phyloP scores from a whole-genome alignment of 2,113 vertebrate genomes.

The Sapayoa aenigma region DNA sequence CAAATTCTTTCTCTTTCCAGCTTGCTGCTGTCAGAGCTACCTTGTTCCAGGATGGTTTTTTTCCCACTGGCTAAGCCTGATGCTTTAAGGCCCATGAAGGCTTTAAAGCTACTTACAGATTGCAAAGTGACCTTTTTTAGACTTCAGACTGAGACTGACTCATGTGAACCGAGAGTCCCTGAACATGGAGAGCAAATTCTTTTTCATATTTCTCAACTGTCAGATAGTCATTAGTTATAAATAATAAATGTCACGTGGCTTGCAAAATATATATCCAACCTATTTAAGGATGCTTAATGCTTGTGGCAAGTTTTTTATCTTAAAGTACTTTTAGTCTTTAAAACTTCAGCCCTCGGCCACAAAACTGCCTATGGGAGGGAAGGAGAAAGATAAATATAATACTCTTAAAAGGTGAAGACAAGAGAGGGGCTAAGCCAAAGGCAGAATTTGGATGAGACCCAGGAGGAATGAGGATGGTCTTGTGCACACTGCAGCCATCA shows the following conservation, averaged over 20 bases:
- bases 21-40: background rate
- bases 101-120: conserved; percentile 41
- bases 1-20: background rate
- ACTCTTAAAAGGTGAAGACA: background rate
- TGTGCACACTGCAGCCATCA: rapidly evolving
- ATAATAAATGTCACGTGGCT: background rate
- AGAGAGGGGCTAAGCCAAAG: background rate
- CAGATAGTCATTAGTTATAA: background rate
- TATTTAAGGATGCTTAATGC: background rate
- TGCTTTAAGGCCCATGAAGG: background rate
- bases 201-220: background rate
- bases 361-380: background rate
- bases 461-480: background rate
- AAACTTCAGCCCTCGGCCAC: background rate
- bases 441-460: background rate
- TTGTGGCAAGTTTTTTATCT: background rate
- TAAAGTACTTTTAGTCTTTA: background rate
- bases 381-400: background rate
- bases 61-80: background rate
- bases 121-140: conserved; percentile 24
- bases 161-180: background rate
- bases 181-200: background rate
- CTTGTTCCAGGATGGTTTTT: background rate
- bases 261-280: background rate
- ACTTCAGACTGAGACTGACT: background rate